Percentiles rank a stretch among this genome's conserved stretches.
phyloP scores from a whole-genome alignment of 2,888 invertebrate genomes.

The Drosophila borborema region DNA sequence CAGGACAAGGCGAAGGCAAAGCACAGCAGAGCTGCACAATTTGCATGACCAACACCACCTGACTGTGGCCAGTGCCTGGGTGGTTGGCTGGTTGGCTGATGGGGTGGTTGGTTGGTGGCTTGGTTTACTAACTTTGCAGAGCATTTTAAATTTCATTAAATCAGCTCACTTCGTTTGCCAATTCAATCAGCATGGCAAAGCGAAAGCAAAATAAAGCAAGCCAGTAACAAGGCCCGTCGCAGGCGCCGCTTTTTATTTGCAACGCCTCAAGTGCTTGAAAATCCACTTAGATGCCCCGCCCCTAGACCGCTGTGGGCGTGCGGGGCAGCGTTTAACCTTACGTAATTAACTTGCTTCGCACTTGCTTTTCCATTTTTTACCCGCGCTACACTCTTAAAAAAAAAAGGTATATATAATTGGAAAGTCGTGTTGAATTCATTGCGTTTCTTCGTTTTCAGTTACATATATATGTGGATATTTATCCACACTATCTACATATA shows the following conservation, averaged over 20 bases:
- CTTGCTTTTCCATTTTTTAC: constrained; percentile 21
- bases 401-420: not conserved
- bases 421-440: too few relatives aligned
- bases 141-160: constrained; percentile 79
- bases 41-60: constrained; percentile 53
- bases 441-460: too few relatives aligned
- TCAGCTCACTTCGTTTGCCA: constrained; percentile 80
- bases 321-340: constrained; percentile 61
- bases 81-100: not conserved
- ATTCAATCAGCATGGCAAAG: constrained; percentile 73
- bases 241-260: constrained; percentile 69
- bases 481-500: too few relatives aligned
- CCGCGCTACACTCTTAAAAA: not conserved
- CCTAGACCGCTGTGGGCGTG: constrained; percentile 2
- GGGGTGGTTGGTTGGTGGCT: constrained; percentile 1
- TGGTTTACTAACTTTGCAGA: constrained; percentile 52
- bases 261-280: constrained; percentile 73
- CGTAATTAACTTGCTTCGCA: constrained; percentile 70
- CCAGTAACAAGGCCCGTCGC: constrained; percentile 30
- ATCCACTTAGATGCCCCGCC: constrained; percentile 62
- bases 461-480: too few relatives aligned
- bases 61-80: constrained; percentile 16
- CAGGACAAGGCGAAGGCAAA: constrained; percentile 33
- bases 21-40: constrained; percentile 42
- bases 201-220: constrained; percentile 27